Percentiles rank a stretch among this genome's conserved stretches.
Evolutionary conservation across 1,140 invertebrate species (phyloP).

Genomic region (Tetragonula clypearis): DNA sequence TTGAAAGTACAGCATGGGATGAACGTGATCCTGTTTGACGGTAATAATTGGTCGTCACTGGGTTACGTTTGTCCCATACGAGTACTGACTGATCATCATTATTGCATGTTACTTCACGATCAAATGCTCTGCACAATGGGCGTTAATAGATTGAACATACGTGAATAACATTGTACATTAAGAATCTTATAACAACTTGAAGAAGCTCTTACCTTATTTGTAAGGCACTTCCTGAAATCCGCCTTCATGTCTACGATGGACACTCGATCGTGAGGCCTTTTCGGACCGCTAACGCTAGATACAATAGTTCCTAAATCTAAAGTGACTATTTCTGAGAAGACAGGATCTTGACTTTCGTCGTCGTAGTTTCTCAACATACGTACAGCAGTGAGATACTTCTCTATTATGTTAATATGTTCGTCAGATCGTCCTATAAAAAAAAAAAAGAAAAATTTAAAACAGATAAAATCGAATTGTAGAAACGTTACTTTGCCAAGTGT

Average conservation of each 20-base stretch:
- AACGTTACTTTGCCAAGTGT: too few relatives aligned
- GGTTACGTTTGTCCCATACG: slow-evolving; percentile 84
- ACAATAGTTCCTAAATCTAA: slow-evolving; percentile 95
- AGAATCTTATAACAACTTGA: neutral
- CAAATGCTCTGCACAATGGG: neutral
- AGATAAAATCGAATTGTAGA: neutral
- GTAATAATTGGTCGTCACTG: slow-evolving; percentile 81
- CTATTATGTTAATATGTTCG: slow-evolving; percentile 91
- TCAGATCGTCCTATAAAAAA: slow-evolving; percentile 88
- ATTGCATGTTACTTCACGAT: neutral
- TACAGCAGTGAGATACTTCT: slow-evolving; percentile 91
- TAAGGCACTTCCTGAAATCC: slow-evolving; percentile 94
- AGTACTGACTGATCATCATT: slow-evolving; percentile 68
- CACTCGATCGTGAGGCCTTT: slow-evolving; percentile 97
- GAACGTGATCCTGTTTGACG: slow-evolving; percentile 82
- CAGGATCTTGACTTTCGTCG: slow-evolving; percentile 90
- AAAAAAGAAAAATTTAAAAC: slow-evolving; percentile 7
- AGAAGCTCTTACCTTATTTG: slow-evolving; percentile 88
- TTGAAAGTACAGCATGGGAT: slow-evolving; percentile 76
- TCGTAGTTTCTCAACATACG: slow-evolving; percentile 93
- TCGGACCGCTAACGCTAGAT: slow-evolving; percentile 97
- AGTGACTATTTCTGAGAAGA: slow-evolving; percentile 93
- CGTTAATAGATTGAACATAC: neutral
- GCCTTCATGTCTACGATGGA: slow-evolving; percentile 94
- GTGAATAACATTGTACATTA: neutral